Evolutionary conservation across 2,888 invertebrate genomes (phyloP).

Genomic region (Rhamnusium bicolor): DNA sequence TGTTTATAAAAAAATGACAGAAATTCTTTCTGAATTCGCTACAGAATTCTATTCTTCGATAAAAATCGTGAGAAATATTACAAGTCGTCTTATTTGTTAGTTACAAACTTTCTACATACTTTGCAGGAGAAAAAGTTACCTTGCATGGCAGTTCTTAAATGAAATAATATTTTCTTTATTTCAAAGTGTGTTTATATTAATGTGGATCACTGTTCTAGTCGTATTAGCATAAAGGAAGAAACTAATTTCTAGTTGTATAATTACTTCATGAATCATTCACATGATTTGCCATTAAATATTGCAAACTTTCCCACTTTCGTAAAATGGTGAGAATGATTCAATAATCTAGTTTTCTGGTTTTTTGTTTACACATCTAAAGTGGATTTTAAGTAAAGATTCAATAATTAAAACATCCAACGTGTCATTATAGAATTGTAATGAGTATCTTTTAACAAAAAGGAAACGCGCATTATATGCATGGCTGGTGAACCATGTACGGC

Average conservation of each 20-base stretch:
- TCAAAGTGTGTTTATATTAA: too few relatives aligned
- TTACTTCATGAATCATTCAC: background rate
- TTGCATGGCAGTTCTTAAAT: too few relatives aligned
- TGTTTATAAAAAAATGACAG: too few relatives aligned
- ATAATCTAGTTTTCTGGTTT: background rate
- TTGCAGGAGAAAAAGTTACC: too few relatives aligned
- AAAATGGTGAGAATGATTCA: background rate
- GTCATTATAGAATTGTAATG: constrained; percentile 27
- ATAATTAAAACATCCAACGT: constrained; percentile 2
- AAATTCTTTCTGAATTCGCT: too few relatives aligned
- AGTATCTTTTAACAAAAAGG: constrained; percentile 26
- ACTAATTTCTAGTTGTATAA: background rate
- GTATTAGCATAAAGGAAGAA: background rate
- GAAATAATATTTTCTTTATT: too few relatives aligned
- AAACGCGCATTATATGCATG: constrained; percentile 25
- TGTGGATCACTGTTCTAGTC: too few relatives aligned
- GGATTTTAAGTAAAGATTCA: background rate
- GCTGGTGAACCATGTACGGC: constrained; percentile 7
- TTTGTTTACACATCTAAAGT: constrained; percentile 3
- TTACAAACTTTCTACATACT: too few relatives aligned
- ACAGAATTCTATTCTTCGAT: too few relatives aligned
- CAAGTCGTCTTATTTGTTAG: too few relatives aligned
- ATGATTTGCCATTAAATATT: background rate
- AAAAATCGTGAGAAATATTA: too few relatives aligned
- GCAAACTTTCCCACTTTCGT: background rate